A percentile compares a stretch with the other conserved stretches of the same genome.
Conservation (phyloP, 2,113 vertebrate genomes). For the Sciurus niger region DNA sequence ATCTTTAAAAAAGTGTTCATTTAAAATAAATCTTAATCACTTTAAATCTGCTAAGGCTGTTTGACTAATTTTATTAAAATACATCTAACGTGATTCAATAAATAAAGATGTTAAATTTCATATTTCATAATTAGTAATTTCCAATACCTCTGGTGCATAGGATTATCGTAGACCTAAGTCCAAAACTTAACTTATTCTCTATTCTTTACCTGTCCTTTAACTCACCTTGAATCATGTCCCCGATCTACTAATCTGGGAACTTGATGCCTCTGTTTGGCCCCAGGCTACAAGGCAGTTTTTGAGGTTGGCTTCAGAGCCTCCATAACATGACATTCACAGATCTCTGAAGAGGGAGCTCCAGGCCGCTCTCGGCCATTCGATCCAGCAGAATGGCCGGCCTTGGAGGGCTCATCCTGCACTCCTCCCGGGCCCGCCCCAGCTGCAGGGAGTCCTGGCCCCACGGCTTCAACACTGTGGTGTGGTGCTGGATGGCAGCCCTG, state of each 20-base stretch:
- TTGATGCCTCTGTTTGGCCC: not conserved
- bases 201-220: not conserved
- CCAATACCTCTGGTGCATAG: too few species aligned
- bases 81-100: not conserved
- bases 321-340: too few species aligned
- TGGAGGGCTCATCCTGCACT: too few species aligned
- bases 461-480: rapidly evolving
- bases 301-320: not conserved
- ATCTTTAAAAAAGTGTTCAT: not conserved
- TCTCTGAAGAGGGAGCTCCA: not conserved
- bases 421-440: not conserved
- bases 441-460: not conserved
- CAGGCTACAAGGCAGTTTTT: not conserved
- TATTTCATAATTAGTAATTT: not conserved
- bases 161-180: not conserved
- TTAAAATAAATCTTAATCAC: not conserved
- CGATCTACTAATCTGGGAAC: not conserved
- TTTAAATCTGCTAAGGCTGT: not conserved
- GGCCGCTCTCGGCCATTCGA: not conserved
- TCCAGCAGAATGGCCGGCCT: too few species aligned
- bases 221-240: not conserved
- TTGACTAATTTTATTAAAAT: not conserved
- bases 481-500: not conserved
- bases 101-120: not conserved
- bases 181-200: not conserved